A percentile compares a stretch with the other conserved stretches of the same genome.
phyloP scores from a whole-genome alignment of 2,888 invertebrate species.

The Acleris laterana region DNA sequence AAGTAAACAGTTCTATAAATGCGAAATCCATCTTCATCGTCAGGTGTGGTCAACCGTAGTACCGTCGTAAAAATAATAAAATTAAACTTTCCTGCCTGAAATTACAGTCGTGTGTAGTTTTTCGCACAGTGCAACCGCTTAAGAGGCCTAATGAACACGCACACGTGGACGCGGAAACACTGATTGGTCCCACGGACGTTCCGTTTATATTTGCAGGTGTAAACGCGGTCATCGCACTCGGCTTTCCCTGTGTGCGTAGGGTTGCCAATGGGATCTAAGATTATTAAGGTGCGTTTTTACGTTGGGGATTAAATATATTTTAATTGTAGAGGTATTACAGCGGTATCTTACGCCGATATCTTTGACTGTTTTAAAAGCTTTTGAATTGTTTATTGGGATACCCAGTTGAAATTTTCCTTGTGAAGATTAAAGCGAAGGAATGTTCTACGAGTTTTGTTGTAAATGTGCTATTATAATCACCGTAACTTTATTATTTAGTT shows the following conservation, averaged over 20 bases:
- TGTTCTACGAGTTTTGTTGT: too few relatives aligned
- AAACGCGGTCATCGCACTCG: constrained; percentile 74
- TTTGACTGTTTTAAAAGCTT: too few relatives aligned
- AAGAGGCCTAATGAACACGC: constrained; percentile 53
- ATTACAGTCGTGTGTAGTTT: constrained; percentile 1
- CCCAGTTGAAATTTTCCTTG: too few relatives aligned
- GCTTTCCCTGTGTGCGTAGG: constrained; percentile 55
- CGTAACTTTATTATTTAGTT: too few relatives aligned
- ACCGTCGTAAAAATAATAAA: neutral
- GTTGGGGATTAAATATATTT: neutral
- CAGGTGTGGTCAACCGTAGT: neutral
- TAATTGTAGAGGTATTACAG: too few relatives aligned
- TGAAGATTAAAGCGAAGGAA: too few relatives aligned
- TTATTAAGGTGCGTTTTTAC: constrained; percentile 22
- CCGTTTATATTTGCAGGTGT: constrained; percentile 78
- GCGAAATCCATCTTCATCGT: neutral
- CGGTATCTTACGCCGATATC: too few relatives aligned
- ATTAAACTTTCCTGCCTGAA: neutral
- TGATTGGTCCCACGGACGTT: constrained; percentile 62
- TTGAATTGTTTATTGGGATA: too few relatives aligned
- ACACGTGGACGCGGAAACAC: constrained; percentile 49
- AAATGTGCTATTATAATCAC: too few relatives aligned
- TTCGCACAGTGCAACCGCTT: constrained; percentile 11
- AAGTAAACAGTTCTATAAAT: too few relatives aligned
- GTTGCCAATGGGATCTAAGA: constrained; percentile 38